phyloP scores from a whole-genome alignment of 2,888 invertebrate genomes.

The Pollenia griseotomentosa region DNA sequence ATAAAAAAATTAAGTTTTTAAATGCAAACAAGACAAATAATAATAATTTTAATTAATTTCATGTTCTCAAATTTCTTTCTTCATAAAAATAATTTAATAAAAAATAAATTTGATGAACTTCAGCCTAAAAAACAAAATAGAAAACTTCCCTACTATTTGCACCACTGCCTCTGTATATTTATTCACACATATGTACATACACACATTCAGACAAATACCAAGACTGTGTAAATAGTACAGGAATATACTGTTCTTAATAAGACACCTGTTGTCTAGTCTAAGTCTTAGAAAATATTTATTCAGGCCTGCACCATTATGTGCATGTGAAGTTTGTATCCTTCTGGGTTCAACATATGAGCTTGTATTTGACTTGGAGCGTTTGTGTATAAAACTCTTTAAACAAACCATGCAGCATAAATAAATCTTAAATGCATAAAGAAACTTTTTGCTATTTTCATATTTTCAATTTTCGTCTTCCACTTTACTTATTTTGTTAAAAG shows the following conservation, averaged over 20 bases:
- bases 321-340: background rate
- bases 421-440: conserved; percentile 52
- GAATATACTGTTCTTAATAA: conserved; percentile 3
- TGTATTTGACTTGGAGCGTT: background rate
- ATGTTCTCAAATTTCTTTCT: too few species aligned
- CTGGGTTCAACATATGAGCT: background rate
- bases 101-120: too few species aligned
- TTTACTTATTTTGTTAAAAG: background rate
- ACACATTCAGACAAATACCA: too few species aligned
- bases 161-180: too few species aligned
- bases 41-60: too few species aligned
- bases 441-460: conserved; percentile 1
- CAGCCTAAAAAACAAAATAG: too few species aligned
- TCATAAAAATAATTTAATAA: too few species aligned
- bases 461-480: background rate
- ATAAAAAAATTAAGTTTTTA: too few species aligned
- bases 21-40: too few species aligned
- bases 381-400: conserved; percentile 19
- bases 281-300: conserved; percentile 13
- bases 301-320: background rate
- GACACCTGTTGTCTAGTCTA: conserved; percentile 46
- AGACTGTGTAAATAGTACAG: background rate
- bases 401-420: conserved; percentile 46
- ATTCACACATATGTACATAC: background rate
- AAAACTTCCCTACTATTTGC: too few species aligned